These are phyloP conservation scores for Phrynosoma blainvillii DNA, from an alignment of 2,113 vertebrate genomes.

Conservation along the genomic window DNA sequence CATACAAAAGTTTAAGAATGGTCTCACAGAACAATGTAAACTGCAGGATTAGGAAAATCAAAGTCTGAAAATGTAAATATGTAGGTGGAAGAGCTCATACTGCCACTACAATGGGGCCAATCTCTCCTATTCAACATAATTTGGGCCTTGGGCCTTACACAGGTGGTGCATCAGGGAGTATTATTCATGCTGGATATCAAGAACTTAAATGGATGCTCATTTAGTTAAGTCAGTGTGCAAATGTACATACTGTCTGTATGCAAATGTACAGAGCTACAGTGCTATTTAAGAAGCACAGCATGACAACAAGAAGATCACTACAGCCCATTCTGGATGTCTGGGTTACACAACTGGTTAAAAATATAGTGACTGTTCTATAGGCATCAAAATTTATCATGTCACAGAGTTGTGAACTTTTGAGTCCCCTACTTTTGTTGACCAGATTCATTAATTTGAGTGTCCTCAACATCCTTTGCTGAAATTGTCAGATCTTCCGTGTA, in stretches of 20 bases:
- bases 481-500: not conserved
- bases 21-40: not conserved
- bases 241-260: conserved; percentile 28
- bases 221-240: conserved; percentile 64
- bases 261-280: conserved; percentile 57
- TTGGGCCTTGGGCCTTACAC: accelerated
- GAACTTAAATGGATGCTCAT: conserved; percentile 50
- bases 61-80: not conserved
- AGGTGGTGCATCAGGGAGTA: not conserved
- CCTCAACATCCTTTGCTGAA: not conserved
- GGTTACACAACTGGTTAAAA: conserved; percentile 35
- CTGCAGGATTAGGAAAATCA: not conserved
- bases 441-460: not conserved
- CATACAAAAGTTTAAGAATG: not conserved
- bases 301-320: conserved; percentile 41
- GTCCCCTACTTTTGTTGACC: not conserved
- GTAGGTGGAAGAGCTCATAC: accelerated
- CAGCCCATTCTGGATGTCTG: not conserved
- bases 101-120: accelerated
- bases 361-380: conserved; percentile 2
- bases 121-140: not conserved
- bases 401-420: not conserved
- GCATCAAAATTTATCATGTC: not conserved
- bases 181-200: conserved; percentile 52
- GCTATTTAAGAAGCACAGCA: conserved; percentile 54